phyloP scores from a whole-genome alignment of 37 sponge, comb jelly and placozoan genomes.

The Oscarella lobularis region DNA sequence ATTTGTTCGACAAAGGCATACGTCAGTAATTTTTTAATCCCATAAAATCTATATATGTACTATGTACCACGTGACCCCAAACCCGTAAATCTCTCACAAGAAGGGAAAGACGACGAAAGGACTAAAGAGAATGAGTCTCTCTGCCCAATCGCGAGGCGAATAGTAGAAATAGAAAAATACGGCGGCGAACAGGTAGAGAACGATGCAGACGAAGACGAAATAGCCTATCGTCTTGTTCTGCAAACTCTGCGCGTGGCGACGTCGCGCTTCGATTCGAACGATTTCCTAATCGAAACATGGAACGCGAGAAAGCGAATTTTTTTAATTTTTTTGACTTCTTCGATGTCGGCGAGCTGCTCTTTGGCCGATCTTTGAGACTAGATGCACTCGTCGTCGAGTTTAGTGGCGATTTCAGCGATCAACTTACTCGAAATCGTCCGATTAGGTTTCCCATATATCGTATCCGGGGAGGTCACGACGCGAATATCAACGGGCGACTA shows the following conservation, averaged over 20 bases:
- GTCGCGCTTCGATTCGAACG: background rate
- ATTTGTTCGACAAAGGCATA: background rate
- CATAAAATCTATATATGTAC: background rate
- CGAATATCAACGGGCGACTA: too few species aligned
- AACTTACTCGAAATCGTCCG: background rate
- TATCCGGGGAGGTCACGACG: too few species aligned
- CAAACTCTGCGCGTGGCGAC: background rate
- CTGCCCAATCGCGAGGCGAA: background rate
- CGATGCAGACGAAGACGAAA: background rate
- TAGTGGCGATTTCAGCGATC: too few species aligned
- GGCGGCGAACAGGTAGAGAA: background rate
- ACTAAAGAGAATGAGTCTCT: background rate
- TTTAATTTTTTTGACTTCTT: background rate
- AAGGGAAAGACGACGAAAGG: background rate
- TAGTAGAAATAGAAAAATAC: background rate
- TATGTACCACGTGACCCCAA: too few species aligned
- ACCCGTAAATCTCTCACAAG: background rate
- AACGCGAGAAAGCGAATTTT: background rate
- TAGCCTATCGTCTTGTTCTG: background rate
- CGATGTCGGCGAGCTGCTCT: too few species aligned
- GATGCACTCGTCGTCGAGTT: too few species aligned
- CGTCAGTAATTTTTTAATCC: background rate
- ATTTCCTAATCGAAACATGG: background rate
- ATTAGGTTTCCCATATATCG: background rate
- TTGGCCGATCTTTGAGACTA: too few species aligned